Evolutionary conservation across 1,140 invertebrate genomes (phyloP), one percentile per base, ranked within the genome.

Genomic region (Phymastichus coffea): DNA sequence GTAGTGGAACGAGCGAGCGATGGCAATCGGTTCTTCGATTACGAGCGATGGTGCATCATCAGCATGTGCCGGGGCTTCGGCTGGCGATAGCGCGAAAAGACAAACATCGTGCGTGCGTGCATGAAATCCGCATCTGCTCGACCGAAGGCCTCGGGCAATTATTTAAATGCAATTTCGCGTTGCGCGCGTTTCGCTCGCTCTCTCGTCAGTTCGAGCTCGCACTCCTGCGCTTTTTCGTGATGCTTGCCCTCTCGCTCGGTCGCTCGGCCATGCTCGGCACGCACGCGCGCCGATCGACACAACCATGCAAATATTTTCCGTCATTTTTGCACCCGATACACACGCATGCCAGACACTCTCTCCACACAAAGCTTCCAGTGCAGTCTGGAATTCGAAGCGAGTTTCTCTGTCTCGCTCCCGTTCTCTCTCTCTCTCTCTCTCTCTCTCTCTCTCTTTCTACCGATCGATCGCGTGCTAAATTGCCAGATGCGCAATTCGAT

Each of bases 141-240:
- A 33, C 28, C 20, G 41, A 44, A 19, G 41, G 41, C 51, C 51
- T 54, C 53, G 41, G 41, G 40, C 53, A 55, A 55, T 55, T 46
- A 46, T 55, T 55, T 55, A 55, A 55, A 55, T 46, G 53, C 41
- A 55, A 55, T 55, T 55, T 55, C 28, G 52, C 35, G 10, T 33
- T 33, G 26, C 40, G 12, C 40, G 28, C 28, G 6, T 6, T 6
- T 33, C 12, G 28, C 28, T n/a, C n/a, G n/a, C n/a, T n/a, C n/a
- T n/a, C n/a, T n/a, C n/a, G n/a, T n/a, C n/a, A n/a, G 15, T 15
- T 15, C 9, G 37, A 40, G 37, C 37, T 9, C 15, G 37, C 37
- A 9, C 9, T 4, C 10, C 37, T n/a, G 37, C 9, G 9, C 15
- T 40, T 40, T 40, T 40, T 40, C 37, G 37, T 14, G 2, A 4